phyloP scores from a whole-genome alignment of 2,113 vertebrate species.

The Argyrosomus japonicus region DNA sequence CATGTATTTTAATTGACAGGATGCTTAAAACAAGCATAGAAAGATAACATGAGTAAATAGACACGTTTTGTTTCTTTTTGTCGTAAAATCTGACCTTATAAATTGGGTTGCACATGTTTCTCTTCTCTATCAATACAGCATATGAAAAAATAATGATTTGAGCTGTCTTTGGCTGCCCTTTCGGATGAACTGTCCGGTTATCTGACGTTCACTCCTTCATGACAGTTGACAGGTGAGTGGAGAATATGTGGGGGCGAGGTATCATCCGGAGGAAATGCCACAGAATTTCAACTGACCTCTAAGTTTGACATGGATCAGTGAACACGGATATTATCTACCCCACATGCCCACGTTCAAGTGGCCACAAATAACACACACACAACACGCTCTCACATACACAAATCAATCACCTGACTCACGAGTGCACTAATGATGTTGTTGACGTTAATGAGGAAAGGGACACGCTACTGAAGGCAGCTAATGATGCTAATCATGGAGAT shows the following conservation, averaged over 20 bases:
- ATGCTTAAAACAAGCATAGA: too few species aligned
- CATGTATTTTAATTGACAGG: background rate
- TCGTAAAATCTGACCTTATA: constrained; percentile 5
- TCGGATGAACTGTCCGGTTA: constrained; percentile 38
- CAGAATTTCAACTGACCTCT: constrained; percentile 62
- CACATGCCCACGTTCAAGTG: background rate
- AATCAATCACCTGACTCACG: constrained; percentile 61
- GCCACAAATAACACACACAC: constrained; percentile 5
- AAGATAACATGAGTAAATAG: background rate
- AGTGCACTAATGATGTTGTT: constrained; percentile 59
- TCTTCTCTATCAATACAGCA: background rate
- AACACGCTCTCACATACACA: constrained; percentile 1
- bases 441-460: constrained; percentile 69
- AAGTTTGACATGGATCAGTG: constrained; percentile 59
- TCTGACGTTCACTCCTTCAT: constrained; percentile 46
- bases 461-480: constrained; percentile 59
- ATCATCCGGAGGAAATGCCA: constrained; percentile 55
- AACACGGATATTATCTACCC: constrained; percentile 44
- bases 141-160: background rate
- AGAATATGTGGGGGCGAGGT: constrained; percentile 21
- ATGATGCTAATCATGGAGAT: constrained; percentile 61
- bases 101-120: background rate
- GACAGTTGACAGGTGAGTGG: constrained; percentile 60
- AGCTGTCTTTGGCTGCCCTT: background rate
- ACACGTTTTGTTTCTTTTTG: background rate